Evolutionary conservation across 1,140 invertebrate genomes (phyloP).

Genomic region (Penaeus indicus): DNA sequence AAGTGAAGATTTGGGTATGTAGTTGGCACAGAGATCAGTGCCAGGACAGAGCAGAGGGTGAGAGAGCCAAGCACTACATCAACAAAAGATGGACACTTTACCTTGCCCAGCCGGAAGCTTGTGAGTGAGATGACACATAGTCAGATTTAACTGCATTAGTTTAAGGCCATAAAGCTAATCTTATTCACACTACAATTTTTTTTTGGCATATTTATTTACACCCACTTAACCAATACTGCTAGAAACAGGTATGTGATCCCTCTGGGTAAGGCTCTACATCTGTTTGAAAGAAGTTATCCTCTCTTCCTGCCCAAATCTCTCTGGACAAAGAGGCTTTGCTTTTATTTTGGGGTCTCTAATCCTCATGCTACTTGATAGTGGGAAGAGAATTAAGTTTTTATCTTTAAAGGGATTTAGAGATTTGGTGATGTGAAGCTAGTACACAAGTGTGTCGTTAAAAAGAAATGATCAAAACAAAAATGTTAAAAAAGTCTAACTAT

Average conservation of each 20-base stretch:
- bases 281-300: neutral
- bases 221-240: conserved; percentile 1
- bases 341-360: too few species aligned
- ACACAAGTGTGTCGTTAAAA: too few species aligned
- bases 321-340: neutral
- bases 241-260: conserved; percentile 4
- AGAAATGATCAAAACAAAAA: too few species aligned
- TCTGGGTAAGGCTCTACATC: conserved; percentile 42
- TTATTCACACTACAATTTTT: conserved; percentile 23
- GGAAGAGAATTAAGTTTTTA: too few species aligned
- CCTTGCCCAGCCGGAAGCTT: conserved; percentile 67
- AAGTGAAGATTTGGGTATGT: conserved; percentile 52
- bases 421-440: too few species aligned
- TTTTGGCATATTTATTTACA: conserved; percentile 1
- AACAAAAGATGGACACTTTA: conserved; percentile 55
- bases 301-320: conserved; percentile 15
- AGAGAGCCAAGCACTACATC: conserved; percentile 55
- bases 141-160: neutral
- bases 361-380: too few species aligned
- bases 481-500: too few species aligned
- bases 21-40: conserved; percentile 40
- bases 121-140: conserved; percentile 21
- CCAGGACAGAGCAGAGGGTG: conserved; percentile 46
- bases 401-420: too few species aligned
- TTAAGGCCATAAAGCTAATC: conserved; percentile 23